phyloP scores from a whole-genome alignment of 2,113 vertebrate genomes.

The Chunga burmeisteri region DNA sequence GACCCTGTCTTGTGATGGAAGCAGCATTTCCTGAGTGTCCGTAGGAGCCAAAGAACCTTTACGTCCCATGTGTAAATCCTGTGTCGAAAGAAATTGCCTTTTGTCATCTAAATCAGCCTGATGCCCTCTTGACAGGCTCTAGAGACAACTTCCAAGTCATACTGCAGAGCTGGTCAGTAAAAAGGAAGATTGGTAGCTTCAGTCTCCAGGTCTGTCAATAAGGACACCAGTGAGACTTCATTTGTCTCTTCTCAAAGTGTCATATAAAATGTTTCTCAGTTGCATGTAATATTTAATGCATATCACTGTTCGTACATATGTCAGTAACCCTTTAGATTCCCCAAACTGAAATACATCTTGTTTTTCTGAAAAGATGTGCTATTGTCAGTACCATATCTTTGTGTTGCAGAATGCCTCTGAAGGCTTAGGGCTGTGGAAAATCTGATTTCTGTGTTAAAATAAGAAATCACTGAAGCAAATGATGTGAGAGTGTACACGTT shows the following conservation, averaged over 20 bases:
- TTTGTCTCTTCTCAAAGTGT: not conserved
- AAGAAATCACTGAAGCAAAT: conserved; percentile 2
- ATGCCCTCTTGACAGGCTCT: not conserved
- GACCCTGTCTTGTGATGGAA: not conserved
- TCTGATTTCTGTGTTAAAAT: not conserved
- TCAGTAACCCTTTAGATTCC: not conserved
- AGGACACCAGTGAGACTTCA: not conserved
- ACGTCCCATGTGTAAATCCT: too few species aligned
- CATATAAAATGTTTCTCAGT: not conserved
- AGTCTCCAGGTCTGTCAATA: not conserved
- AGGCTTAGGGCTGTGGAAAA: not conserved
- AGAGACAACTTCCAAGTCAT: not conserved
- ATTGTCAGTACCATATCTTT: not conserved
- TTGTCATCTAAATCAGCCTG: not conserved
- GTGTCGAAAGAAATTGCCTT: not conserved
- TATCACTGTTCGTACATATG: not conserved
- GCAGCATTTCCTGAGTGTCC: not conserved
- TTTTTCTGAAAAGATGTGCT: not conserved
- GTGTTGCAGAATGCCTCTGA: not conserved
- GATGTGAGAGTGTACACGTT: not conserved
- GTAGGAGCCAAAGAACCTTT: not conserved
- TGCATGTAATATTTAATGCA: accelerated
- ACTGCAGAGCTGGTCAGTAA: not conserved
- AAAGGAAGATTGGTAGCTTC: not conserved
- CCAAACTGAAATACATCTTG: not conserved